These are phyloP conservation scores for Lycaon pictus DNA, from an alignment of 2,113 vertebrate genomes.

Conservation along the genomic window DNA sequence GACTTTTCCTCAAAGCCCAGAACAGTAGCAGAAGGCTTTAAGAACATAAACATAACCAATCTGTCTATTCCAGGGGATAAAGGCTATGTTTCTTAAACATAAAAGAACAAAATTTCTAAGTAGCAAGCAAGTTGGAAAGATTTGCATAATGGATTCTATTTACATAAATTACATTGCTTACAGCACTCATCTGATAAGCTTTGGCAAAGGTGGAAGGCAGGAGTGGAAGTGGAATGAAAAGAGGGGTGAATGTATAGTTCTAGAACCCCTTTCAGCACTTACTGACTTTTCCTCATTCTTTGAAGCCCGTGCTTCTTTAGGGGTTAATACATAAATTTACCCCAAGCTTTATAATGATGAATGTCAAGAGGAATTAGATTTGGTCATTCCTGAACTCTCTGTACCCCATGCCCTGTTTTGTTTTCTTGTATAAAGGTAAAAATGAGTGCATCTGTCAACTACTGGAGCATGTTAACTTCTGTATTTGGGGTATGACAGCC, in stretches of 20 bases:
- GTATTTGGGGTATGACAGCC: conserved; percentile 62
- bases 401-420: not conserved
- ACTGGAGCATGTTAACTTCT: conserved; percentile 64
- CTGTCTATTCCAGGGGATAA: conserved; percentile 79
- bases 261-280: not conserved
- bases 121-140: conserved; percentile 77
- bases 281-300: not conserved
- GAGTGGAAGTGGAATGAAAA: conserved; percentile 53
- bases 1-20: conserved; percentile 75
- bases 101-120: conserved; percentile 81
- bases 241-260: conserved; percentile 6
- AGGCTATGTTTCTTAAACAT: conserved; percentile 80
- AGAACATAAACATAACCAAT: conserved; percentile 78
- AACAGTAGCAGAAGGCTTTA: conserved; percentile 78
- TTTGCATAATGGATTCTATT: conserved; percentile 84
- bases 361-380: conserved; percentile 50
- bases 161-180: conserved; percentile 80
- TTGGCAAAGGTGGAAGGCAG: conserved; percentile 59
- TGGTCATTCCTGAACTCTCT: conserved; percentile 40
- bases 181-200: conserved; percentile 71
- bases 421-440: conserved; percentile 62
- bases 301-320: not conserved
- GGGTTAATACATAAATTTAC: not conserved
- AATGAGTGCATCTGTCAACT: conserved; percentile 64
- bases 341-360: not conserved